Base-by-base conservation (phyloP, 2,113 vertebrate genomes). In the Syngnathus typhle region DNA sequence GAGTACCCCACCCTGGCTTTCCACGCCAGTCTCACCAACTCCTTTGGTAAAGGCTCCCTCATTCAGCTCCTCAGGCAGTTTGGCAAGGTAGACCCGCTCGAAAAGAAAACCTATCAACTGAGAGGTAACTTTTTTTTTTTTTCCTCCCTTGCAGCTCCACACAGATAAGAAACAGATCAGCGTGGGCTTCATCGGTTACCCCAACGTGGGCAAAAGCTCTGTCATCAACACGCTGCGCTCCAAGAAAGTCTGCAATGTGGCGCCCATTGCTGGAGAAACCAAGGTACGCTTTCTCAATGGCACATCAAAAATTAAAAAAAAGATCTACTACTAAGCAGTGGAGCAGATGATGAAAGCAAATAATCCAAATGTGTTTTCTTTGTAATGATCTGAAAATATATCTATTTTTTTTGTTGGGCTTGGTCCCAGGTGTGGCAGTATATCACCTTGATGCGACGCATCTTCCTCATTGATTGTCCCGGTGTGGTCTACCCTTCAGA, bases 161-260 rank as follows among this genome's bases (percentile, higher is more conserved):
- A 92, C 92, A 63, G 97, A 99, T 88, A 99, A 99, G 91, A 99
- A 99, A 41, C 97, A 99, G 91, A 99, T 99, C 87, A 99, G 97
- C 0, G 95, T 99, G 56, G 97, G 97, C 18, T 99, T 99, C 87
- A 99, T 99, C 21, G 97, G 97, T 39, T 99, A 99, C 76, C 97
- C 97, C 3, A 99, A 99, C 1, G 97, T 99, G 69, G 97, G 97
- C 82, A 99, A 99, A 85, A 99, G 96, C 84, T 99, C 96, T 0
- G 89, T 99, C 75, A 99, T 99, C 86, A 99, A 99, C 72, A 98
- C 97, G 0, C 78, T 99, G 4, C 89, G 95, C 27, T 96, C 96
- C 47, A 99, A 99, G 90, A 99, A 99, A 84, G 97, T 99, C 79
- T 99, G 97, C 92, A 98, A 82, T 0, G 97, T 99, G 79, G 97